phyloP scores from a whole-genome alignment of 1,140 invertebrate genomes.

The Apolygus lucorum region DNA sequence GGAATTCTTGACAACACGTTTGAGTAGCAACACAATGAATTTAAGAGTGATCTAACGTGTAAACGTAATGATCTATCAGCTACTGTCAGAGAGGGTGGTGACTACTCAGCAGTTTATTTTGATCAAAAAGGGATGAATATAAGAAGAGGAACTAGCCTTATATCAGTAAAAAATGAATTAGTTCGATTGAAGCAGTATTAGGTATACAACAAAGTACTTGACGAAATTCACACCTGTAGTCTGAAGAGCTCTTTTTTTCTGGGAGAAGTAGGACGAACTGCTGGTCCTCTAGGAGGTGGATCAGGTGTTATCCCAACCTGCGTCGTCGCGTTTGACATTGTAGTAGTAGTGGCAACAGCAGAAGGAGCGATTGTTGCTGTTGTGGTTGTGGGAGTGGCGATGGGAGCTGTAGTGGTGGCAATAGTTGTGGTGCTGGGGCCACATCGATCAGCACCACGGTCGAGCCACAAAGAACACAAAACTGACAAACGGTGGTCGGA shows the following conservation, averaged over 20 bases:
- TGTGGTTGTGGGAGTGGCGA: constrained; percentile 39
- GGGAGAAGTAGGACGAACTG: constrained; percentile 63
- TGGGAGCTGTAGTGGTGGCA: constrained; percentile 53
- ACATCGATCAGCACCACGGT: constrained; percentile 45
- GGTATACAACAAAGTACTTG: too few relatives aligned
- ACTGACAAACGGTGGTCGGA: constrained; percentile 67
- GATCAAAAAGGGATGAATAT: too few relatives aligned
- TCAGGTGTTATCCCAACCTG: constrained; percentile 30
- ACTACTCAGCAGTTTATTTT: too few relatives aligned
- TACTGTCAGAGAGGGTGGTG: too few relatives aligned
- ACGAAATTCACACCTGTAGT: constrained; percentile 64
- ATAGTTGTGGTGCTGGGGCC: constrained; percentile 31
- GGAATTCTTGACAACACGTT: too few relatives aligned
- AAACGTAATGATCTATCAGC: too few relatives aligned
- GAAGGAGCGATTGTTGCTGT: neutral
- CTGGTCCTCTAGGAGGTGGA: constrained; percentile 53
- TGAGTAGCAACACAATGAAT: too few relatives aligned
- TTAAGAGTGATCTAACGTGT: too few relatives aligned
- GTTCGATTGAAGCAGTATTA: too few relatives aligned
- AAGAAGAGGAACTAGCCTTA: too few relatives aligned
- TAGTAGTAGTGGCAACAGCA: neutral
- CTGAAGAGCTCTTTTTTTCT: constrained; percentile 72
- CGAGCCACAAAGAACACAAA: constrained; percentile 67
- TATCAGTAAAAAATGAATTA: too few relatives aligned
- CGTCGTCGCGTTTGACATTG: neutral